These are phyloP conservation scores for Liparis tanakae DNA, from an alignment of 2,797 vertebrate genomes.

Conservation along the genomic window DNA sequence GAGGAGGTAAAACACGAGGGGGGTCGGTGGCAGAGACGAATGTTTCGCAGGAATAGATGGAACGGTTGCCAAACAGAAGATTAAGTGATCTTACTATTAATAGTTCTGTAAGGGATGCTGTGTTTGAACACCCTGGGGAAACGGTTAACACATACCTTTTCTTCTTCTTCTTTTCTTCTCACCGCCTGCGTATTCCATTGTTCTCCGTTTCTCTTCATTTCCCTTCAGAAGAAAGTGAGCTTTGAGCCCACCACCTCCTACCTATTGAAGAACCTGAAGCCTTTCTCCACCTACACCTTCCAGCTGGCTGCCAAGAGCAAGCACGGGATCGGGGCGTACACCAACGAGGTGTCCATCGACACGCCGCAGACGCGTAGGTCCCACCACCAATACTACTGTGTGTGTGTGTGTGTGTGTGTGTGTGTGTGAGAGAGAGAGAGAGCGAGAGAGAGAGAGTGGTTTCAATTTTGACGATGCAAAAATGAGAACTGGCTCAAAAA, in stretches of 20 bases:
- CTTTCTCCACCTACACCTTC: conserved; percentile 95
- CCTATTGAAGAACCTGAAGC: conserved; percentile 93
- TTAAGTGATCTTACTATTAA: conserved; percentile 12
- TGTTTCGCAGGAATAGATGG: background rate
- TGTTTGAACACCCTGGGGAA: background rate
- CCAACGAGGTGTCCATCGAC: conserved; percentile 93
- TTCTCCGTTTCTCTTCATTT: conserved; percentile 5
- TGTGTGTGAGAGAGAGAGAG: conserved; percentile 1
- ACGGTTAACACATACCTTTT: background rate
- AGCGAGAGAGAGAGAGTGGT: conserved; percentile 8
- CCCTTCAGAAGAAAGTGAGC: conserved; percentile 85
- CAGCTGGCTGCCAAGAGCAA: conserved; percentile 95
- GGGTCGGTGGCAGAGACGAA: background rate
- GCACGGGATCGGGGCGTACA: conserved; percentile 94
- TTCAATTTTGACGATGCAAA: conserved; percentile 70
- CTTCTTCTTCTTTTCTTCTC: background rate
- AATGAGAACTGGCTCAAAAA: background rate
- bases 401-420: conserved; percentile 16
- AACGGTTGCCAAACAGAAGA: conserved; percentile 2
- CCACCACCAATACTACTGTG: conserved; percentile 30
- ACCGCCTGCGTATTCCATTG: background rate
- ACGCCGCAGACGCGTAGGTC: conserved; percentile 99
- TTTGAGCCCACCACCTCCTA: conserved; percentile 92
- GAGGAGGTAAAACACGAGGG: conserved; percentile 86
- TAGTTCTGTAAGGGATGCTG: background rate